phyloP scores from a whole-genome alignment of 2,888 invertebrate genomes.

The Leuctra nigra region DNA sequence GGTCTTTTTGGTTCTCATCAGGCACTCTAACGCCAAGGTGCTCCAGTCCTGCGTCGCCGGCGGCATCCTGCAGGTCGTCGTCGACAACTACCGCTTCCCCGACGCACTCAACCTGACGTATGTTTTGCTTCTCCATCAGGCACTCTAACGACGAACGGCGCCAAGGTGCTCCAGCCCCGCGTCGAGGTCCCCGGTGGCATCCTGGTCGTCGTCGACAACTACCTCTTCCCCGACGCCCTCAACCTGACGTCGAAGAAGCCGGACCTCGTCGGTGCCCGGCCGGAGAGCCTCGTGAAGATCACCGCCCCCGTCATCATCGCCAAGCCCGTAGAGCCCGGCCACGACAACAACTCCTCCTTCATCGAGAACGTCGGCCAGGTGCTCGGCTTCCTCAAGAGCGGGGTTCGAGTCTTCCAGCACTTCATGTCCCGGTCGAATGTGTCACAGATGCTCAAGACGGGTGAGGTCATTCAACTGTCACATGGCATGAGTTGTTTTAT shows the following conservation, averaged over 20 bases:
- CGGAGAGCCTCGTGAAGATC: constrained; percentile 15
- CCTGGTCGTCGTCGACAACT: constrained; percentile 42
- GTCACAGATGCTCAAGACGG: constrained; percentile 48
- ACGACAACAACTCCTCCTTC: constrained; percentile 37
- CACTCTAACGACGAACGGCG: constrained; percentile 41
- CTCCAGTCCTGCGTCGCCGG: constrained; percentile 40
- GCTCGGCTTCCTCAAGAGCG: constrained; percentile 53
- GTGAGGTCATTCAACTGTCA: constrained; percentile 38
- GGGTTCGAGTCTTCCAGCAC: constrained; percentile 57
- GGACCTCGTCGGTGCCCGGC: constrained; percentile 8
- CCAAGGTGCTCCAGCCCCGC: constrained; percentile 40
- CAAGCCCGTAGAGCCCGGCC: constrained; percentile 22
- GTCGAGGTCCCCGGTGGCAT: constrained; percentile 42
- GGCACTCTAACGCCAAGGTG: too few species aligned
- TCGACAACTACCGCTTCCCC: constrained; percentile 44
- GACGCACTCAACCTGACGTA: constrained; percentile 40
- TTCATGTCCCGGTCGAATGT: constrained; percentile 55
- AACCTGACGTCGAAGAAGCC: constrained; percentile 40
- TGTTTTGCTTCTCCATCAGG: constrained; percentile 26
- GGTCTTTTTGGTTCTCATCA: too few species aligned
- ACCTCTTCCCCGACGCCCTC: constrained; percentile 40
- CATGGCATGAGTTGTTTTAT: neutral
- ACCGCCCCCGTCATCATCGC: constrained; percentile 29
- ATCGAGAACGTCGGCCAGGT: constrained; percentile 46
- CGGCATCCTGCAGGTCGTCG: constrained; percentile 42